These are phyloP conservation scores for Pocillopora verrucosa DNA, from an alignment of 64 coral and sea anemone species.

Conservation along the genomic window DNA sequence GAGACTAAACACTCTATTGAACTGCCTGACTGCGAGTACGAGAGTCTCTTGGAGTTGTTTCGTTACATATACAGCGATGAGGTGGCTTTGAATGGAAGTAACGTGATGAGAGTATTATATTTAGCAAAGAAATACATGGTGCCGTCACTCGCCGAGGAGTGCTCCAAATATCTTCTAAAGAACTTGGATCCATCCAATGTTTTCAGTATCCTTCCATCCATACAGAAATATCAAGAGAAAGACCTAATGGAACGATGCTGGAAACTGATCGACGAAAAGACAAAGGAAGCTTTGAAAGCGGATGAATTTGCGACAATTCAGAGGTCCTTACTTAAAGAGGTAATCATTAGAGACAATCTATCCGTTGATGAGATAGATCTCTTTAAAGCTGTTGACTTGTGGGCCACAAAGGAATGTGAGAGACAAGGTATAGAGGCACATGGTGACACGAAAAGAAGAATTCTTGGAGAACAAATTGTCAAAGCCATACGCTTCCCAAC, in stretches of 20 bases:
- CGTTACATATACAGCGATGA: neutral
- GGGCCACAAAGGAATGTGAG: neutral
- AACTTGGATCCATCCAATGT: neutral
- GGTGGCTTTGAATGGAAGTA: neutral
- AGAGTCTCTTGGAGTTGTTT: conserved; percentile 1
- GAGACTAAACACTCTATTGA: neutral
- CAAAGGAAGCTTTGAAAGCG: neutral
- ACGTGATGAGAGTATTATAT: neutral
- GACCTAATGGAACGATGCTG: neutral
- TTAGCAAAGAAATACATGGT: neutral
- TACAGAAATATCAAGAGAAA: neutral
- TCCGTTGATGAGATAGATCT: neutral
- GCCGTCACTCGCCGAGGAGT: conserved; percentile 2
- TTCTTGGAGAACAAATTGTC: conserved; percentile 5
- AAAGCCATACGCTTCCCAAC: conserved; percentile 14
- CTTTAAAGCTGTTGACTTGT: conserved; percentile 7
- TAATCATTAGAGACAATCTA: neutral
- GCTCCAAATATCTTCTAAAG: neutral
- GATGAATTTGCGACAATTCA: conserved; percentile 5
- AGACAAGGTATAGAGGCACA: neutral
- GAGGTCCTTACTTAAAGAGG: neutral
- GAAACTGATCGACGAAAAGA: neutral
- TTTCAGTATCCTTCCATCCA: neutral
- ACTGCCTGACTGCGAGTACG: neutral
- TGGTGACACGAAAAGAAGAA: neutral